Conservation (phyloP, 1,140 invertebrate species). For the Orchestia grillus region DNA sequence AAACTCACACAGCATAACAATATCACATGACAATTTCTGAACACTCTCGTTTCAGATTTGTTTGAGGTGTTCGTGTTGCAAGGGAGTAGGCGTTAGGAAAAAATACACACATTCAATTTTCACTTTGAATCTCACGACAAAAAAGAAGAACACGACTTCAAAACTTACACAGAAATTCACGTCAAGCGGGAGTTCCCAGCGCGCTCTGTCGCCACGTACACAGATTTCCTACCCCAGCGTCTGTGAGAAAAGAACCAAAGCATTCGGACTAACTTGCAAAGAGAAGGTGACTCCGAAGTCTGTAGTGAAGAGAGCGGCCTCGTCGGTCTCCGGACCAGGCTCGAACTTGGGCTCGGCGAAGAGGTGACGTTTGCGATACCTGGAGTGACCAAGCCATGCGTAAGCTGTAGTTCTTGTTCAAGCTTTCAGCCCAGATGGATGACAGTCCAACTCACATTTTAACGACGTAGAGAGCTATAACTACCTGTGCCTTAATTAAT, state of each 20-base stretch:
- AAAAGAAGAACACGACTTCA: not conserved
- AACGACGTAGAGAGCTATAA: too few relatives aligned
- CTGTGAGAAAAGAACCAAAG: not conserved
- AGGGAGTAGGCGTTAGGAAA: too few relatives aligned
- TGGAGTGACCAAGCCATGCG: not conserved
- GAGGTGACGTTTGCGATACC: slow-evolving; percentile 37
- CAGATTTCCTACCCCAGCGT: not conserved
- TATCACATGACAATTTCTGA: too few relatives aligned
- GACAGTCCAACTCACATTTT: too few relatives aligned
- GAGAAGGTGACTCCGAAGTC: slow-evolving; percentile 50
- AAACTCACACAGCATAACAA: too few relatives aligned
- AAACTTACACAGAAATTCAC: not conserved
- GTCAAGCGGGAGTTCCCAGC: not conserved
- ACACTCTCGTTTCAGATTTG: too few relatives aligned
- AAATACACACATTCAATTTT: too few relatives aligned
- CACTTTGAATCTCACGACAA: too few relatives aligned
- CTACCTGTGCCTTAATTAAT: too few relatives aligned
- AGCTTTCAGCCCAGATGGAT: too few relatives aligned
- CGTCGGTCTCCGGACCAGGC: not conserved
- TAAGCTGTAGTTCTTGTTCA: too few relatives aligned
- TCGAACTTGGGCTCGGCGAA: not conserved
- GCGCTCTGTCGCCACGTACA: not conserved
- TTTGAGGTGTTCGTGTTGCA: too few relatives aligned
- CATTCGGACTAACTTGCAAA: not conserved
- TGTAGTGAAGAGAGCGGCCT: slow-evolving; percentile 17